phyloP scores from a whole-genome alignment of 2,113 vertebrate genomes.

The Orthonyx spaldingii region DNA sequence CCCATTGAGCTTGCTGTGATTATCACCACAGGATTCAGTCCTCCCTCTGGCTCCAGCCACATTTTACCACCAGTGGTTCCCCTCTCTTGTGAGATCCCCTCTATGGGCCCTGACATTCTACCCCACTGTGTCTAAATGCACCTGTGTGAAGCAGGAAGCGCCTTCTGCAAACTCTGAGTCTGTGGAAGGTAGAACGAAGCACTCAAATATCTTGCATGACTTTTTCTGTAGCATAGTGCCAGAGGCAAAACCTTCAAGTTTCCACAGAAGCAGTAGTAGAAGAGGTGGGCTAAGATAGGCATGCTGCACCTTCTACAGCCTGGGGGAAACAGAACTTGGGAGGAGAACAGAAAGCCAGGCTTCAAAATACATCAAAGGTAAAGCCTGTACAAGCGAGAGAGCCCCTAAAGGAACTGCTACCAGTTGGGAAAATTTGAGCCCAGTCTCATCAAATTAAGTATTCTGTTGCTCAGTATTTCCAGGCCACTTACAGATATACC shows the following conservation, averaged over 20 bases:
- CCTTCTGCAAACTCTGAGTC: not conserved
- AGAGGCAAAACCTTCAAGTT: not conserved
- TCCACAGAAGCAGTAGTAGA: not conserved
- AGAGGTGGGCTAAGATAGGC: not conserved
- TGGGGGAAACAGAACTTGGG: not conserved
- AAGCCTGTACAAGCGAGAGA: not conserved
- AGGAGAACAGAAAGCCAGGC: not conserved
- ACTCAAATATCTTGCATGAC: not conserved
- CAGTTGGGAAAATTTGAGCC: not conserved
- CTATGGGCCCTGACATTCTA: accelerated
- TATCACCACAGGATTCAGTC: accelerated
- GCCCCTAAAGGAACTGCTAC: not conserved
- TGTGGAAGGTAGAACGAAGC: accelerated
- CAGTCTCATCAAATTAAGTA: not conserved
- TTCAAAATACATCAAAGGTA: not conserved
- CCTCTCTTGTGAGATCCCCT: not conserved
- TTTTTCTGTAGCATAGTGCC: not conserved
- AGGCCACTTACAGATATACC: not conserved
- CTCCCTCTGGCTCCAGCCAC: not conserved
- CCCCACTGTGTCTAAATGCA: not conserved
- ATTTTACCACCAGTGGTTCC: not conserved
- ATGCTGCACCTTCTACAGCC: not conserved
- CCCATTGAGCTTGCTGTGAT: not conserved
- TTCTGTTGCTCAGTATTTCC: not conserved
- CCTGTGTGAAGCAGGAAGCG: not conserved